Evolutionary conservation across 2,113 vertebrate species (phyloP), one percentile per base, ranked within the genome.

Genomic region (Riparia riparia): DNA sequence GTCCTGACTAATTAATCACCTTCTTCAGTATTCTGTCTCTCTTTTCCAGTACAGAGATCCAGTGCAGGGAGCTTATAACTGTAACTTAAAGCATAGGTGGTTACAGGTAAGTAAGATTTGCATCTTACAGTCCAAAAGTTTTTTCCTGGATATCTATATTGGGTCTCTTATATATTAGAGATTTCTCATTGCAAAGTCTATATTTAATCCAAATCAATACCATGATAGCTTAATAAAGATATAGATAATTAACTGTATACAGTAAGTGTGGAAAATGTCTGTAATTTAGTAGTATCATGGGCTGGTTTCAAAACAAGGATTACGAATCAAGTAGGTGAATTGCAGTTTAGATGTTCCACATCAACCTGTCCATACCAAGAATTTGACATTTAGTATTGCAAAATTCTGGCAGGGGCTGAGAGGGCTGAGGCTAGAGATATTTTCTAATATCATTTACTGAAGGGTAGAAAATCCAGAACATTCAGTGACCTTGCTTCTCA

Each of bases 361-460:
- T 78, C 31, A 79, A 45, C 57, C 44, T 82, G 20, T 12, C 16
- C 34, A 51, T 74, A 34, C n/a, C 41, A 76, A 54, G 16, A 82
- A 19, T 47, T 60, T 64, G 58, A 88, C 17, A 76, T 82, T 88
- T 73, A 50, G 44, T 90, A 37, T 70, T 95, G 50, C 13, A 70
- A 58, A 76, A 73, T 24, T 86, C 68, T 34, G 54, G 15, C 37
- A 72, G 78, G 2, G 8, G 4, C 4, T 85, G 66, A 87, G 42
- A 73, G 1, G 6, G 14, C 8, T 80, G 82, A 82, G 28, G 49
- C 69, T 93, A 78, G 69, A 94, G 49, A 58, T 20, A 58, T 76
- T 93, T 96, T 93, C 66, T 95, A 83, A 56, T 89, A 83, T 69
- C 54, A 63, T 17, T 91, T 87, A 91, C 9, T 32, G 42, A 91